phyloP scores from a whole-genome alignment of 1,140 invertebrate genomes.

The Rhyacophila brunnea region DNA sequence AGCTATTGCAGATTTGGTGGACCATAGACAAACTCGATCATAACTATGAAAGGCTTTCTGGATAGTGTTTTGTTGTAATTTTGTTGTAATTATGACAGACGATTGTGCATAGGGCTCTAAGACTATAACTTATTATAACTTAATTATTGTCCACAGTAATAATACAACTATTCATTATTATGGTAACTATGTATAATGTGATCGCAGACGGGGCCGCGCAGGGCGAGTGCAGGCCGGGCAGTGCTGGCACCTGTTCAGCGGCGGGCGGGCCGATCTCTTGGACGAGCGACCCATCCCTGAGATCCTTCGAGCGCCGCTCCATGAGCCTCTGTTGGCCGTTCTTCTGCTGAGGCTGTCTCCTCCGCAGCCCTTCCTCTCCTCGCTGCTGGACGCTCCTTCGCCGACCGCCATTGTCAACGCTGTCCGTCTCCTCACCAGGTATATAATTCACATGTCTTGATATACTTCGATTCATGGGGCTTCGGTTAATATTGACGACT shows the following conservation, averaged over 20 bases:
- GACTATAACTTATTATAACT: too few relatives aligned
- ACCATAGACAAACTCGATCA: too few relatives aligned
- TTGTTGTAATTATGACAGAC: too few relatives aligned
- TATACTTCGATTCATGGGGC: too few relatives aligned
- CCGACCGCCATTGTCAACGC: conserved; percentile 62
- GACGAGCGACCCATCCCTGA: conserved; percentile 58
- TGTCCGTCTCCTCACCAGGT: conserved; percentile 53
- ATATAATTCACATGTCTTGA: too few relatives aligned
- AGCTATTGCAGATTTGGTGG: too few relatives aligned
- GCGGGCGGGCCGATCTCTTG: conserved; percentile 47
- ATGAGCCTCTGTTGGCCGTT: conserved; percentile 62
- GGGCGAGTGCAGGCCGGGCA: conserved; percentile 74
- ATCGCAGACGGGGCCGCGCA: conserved; percentile 64
- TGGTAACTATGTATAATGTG: background rate
- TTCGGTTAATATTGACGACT: too few relatives aligned
- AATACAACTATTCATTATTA: too few relatives aligned
- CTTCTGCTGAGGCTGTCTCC: conserved; percentile 71
- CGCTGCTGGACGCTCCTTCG: conserved; percentile 70
- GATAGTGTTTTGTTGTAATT: too few relatives aligned
- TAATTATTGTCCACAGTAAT: too few relatives aligned
- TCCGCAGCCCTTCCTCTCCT: conserved; percentile 62
- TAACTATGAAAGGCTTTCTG: too few relatives aligned
- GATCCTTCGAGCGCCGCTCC: conserved; percentile 60
- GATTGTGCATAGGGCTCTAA: too few relatives aligned
- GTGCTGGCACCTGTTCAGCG: conserved; percentile 73